phyloP scores from a whole-genome alignment of 2,113 vertebrate genomes.

The Mastomys coucha region DNA sequence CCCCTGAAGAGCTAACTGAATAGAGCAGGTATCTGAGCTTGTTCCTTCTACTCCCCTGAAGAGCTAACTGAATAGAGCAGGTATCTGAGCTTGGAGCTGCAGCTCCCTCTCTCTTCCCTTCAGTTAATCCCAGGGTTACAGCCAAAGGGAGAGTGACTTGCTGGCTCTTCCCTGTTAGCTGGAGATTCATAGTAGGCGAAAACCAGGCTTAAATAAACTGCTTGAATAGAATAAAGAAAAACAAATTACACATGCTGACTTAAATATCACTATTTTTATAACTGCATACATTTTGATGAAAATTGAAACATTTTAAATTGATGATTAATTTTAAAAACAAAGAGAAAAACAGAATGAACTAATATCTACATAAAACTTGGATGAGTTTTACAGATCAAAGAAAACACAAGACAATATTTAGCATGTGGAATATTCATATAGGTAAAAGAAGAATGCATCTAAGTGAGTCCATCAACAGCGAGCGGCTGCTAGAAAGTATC shows the following conservation, averaged over 20 bases:
- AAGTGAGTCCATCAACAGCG: not conserved
- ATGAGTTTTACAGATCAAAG: constrained; percentile 20
- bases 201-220: constrained; percentile 12
- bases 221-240: constrained; percentile 1
- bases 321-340: constrained; percentile 26
- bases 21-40: not conserved
- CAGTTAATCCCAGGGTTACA: not conserved
- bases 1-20: constrained; percentile 38
- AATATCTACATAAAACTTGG: not conserved
- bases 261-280: constrained; percentile 37
- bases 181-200: not conserved
- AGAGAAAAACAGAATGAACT: constrained; percentile 15
- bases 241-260: not conserved
- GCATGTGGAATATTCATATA: not conserved
- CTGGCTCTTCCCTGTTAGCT: not conserved
- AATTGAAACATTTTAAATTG: constrained; percentile 44
- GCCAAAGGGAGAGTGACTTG: not conserved
- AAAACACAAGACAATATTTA: not conserved
- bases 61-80: constrained; percentile 39
- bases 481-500: not conserved
- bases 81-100: not conserved
- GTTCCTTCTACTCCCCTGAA: not conserved
- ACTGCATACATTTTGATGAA: not conserved
- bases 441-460: not conserved
- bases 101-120: not conserved